Conservation (phyloP, 2,113 vertebrate genomes). For the Oreochromis spilurus region DNA sequence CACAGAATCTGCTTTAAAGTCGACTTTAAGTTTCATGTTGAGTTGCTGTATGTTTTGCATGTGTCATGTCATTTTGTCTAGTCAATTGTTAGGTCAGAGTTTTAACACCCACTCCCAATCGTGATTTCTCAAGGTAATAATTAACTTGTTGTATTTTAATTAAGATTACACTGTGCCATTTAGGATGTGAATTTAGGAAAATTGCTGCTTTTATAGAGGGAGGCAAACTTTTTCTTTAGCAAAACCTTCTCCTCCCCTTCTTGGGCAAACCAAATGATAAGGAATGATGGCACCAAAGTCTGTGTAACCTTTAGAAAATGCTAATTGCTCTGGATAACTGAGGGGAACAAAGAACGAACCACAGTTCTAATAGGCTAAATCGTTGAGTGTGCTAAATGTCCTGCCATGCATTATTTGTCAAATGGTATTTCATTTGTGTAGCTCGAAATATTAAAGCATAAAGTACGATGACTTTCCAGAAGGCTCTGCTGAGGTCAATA, state of each 20-base stretch:
- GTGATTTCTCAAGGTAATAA: background rate
- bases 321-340: background rate
- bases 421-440: background rate
- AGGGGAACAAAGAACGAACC: background rate
- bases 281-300: background rate
- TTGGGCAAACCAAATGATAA: background rate
- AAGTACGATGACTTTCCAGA: background rate
- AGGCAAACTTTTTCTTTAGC: background rate
- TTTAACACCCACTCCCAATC: no score
- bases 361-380: background rate
- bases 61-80: background rate
- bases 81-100: background rate
- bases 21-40: background rate
- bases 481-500: background rate
- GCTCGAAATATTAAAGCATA: background rate
- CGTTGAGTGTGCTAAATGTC: background rate
- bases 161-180: background rate
- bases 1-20: background rate
- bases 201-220: background rate
- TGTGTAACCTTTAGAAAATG: background rate
- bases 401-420: background rate
- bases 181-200: background rate
- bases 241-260: background rate
- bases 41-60: background rate
- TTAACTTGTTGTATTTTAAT: background rate